Evolutionary conservation across 2,113 vertebrate species (phyloP), one percentile per base, ranked within the genome.

Genomic region (Pica pica): DNA sequence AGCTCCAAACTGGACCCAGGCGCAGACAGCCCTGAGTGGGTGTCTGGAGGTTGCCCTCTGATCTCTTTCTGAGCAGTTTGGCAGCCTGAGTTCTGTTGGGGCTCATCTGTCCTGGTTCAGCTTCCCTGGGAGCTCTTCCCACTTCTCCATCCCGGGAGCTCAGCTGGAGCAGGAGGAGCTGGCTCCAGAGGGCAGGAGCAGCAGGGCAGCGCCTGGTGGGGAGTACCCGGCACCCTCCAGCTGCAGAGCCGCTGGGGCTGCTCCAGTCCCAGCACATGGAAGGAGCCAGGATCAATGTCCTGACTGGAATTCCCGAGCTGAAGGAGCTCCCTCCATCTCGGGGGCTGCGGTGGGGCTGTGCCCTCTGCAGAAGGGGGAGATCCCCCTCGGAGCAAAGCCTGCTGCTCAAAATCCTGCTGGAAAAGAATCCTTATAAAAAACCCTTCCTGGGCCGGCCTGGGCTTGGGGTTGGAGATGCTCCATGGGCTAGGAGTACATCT

Each of bases 191-290:
- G 67, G 53, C 52, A 19, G 91, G 39, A 63, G 76, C 10, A 44
- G 84, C 63, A 26, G 77, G 13, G 53, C 27, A 52, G 55, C 12
- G 82, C n/a, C 30, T 18, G 13, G 7, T 41, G 28, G 37, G 76
- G 70, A 10, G 26, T 15, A 56, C 13, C 47, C 42, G 16, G 17
- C 23, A 44, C 26, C 33, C 63, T 80, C 26, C 37, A 11, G 17
- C 64, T 35, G 4, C 3, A 6, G 19, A 44, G 81, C 42, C 33
- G 2, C 50, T 16, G 50, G 50, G 27, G 18, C 22, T 19, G 6
- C 53, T 52, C 11, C 53, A 3, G 0, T 0, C 27, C 7, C 30
- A 2, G 33, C 9, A 19, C 33, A 31, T 2, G 20, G 13, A 27
- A 31, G 11, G 37, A 53, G 11, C 10, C 11, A 18, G 56, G 37